A percentile compares a stretch with the other conserved stretches of the same genome.
These are phyloP conservation scores for Acridotheres tristis DNA, from an alignment of 2,797 vertebrate genomes.

Conservation along the genomic window DNA sequence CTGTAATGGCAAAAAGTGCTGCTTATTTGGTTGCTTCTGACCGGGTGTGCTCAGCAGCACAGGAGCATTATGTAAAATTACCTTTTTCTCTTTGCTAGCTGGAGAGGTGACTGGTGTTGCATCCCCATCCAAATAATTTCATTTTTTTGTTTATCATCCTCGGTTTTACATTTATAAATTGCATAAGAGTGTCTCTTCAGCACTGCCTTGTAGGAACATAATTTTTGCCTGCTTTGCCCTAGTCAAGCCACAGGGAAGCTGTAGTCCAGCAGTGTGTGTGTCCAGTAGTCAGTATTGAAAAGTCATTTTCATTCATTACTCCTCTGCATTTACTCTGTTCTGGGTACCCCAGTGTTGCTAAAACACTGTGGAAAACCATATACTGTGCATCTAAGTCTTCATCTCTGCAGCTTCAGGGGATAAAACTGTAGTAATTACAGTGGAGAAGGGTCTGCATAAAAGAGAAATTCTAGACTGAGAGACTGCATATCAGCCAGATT, in stretches of 20 bases:
- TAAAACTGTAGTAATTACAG: conserved; percentile 19
- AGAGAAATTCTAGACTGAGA: neutral
- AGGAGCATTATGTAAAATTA: neutral
- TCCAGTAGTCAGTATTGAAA: conserved; percentile 37
- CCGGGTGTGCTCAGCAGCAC: neutral
- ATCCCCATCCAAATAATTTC: neutral
- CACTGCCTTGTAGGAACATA: neutral
- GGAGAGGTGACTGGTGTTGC: neutral
- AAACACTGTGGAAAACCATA: conserved; percentile 15
- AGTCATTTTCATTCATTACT: conserved; percentile 30
- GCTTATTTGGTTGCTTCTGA: neutral
- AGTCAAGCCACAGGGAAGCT: neutral
- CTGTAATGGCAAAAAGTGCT: neutral
- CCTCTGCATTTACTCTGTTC: neutral
- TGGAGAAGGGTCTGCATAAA: conserved; percentile 8
- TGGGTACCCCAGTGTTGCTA: neutral
- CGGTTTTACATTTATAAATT: neutral
- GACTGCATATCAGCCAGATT: neutral
- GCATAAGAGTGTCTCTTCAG: neutral
- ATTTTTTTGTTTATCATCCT: neutral
- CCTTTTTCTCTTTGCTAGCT: neutral
- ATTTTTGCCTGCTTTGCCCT: conserved; percentile 29
- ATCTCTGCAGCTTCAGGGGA: conserved; percentile 29
- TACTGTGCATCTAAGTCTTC: neutral
- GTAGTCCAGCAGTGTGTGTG: conserved; percentile 5